A percentile compares a stretch with the other conserved stretches of the same genome.
Evolutionary conservation across 2,113 vertebrate species (phyloP).

Genomic region (Isurus oxyrinchus): DNA sequence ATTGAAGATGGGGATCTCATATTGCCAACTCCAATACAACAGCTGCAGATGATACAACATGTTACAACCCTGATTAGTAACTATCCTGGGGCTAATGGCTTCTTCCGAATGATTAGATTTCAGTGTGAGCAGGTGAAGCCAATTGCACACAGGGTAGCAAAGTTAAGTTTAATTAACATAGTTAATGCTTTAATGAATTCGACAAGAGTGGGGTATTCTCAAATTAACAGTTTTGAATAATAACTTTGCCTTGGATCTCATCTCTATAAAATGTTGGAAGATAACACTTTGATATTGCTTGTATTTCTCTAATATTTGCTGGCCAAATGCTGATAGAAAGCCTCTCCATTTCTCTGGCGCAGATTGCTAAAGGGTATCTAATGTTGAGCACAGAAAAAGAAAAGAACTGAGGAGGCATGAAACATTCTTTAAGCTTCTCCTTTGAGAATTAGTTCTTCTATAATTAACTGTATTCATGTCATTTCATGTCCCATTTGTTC

Average conservation of each 20-base stretch:
- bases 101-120: neutral
- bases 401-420: neutral
- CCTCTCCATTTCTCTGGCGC: neutral
- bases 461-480: constrained; percentile 26
- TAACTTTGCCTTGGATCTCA: neutral
- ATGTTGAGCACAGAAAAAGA: neutral
- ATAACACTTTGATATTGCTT: neutral
- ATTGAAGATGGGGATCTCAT: neutral
- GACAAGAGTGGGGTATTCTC: neutral
- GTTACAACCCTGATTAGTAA: neutral
- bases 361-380: neutral
- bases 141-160: neutral
- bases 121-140: neutral
- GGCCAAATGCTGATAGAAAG: neutral
- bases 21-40: neutral
- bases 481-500: constrained; percentile 3
- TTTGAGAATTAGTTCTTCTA: neutral
- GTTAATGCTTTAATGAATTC: neutral
- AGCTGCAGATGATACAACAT: neutral
- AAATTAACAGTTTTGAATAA: neutral
- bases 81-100: neutral
- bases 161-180: constrained; percentile 10
- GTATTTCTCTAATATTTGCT: neutral
- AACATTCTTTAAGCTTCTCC: neutral
- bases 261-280: neutral